phyloP scores from a whole-genome alignment of 2,113 vertebrate genomes.

The Alethe castanea region DNA sequence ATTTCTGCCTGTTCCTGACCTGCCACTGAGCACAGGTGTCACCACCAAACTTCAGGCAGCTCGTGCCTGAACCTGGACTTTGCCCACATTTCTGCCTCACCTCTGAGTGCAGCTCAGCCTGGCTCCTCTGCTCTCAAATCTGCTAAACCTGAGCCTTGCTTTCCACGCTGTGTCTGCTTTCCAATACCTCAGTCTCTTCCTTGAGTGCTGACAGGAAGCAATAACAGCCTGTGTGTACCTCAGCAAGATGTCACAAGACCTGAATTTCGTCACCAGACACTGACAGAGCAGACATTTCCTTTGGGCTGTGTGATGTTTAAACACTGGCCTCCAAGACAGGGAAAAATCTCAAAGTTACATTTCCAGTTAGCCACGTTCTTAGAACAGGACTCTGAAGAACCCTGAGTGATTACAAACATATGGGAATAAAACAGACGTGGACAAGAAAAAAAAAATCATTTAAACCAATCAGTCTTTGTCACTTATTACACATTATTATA shows the following conservation, averaged over 20 bases:
- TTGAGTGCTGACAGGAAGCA: not conserved
- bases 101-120: not conserved
- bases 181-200: not conserved
- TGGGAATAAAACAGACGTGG: not conserved
- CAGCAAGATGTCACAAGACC: not conserved
- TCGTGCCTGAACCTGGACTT: not conserved
- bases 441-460: not conserved
- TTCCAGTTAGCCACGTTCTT: not conserved
- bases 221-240: not conserved
- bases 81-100: not conserved
- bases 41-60: not conserved
- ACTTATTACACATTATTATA: fast-evolving
- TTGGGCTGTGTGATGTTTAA: not conserved
- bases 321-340: not conserved
- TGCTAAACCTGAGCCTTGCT: not conserved
- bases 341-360: not conserved
- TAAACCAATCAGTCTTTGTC: not conserved
- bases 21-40: not conserved
- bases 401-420: not conserved
- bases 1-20: not conserved
- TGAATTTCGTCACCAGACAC: not conserved
- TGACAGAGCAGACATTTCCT: not conserved
- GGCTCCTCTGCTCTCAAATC: not conserved
- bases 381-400: not conserved
- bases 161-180: not conserved